phyloP scores from a whole-genome alignment of 2,797 vertebrate species.

The Apogon talboti region DNA sequence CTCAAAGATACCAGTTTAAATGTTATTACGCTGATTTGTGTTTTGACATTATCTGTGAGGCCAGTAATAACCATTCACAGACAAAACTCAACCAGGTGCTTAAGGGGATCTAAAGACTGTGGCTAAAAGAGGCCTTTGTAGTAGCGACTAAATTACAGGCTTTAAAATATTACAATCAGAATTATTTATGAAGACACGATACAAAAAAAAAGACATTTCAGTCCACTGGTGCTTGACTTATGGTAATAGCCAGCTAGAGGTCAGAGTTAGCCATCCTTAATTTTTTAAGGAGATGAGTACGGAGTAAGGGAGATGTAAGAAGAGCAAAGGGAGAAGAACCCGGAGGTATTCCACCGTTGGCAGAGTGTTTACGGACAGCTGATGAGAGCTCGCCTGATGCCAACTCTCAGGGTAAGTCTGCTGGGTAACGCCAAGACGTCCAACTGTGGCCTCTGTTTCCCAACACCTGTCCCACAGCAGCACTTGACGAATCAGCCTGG shows the following conservation, averaged over 20 bases:
- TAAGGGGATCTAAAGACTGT: no score
- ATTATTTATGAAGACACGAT: constrained; percentile 11
- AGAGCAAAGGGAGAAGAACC: constrained; percentile 13
- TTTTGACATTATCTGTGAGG: no score
- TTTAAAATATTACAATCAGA: constrained; percentile 4
- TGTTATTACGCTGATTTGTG: no score
- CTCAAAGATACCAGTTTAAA: no score
- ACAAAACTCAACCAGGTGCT: no score
- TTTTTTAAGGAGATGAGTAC: neutral
- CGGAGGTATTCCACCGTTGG: constrained; percentile 45
- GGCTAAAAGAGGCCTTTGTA: no score
- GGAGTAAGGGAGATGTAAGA: constrained; percentile 1
- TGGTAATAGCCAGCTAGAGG: constrained; percentile 14
- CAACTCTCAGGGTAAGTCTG: constrained; percentile 35
- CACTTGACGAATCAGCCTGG: constrained; percentile 40
- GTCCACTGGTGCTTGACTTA: constrained; percentile 5
- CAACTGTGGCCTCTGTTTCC: constrained; percentile 33
- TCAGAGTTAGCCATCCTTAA: constrained; percentile 6
- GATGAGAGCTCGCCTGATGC: constrained; percentile 34
- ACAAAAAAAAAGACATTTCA: neutral
- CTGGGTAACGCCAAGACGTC: constrained; percentile 34
- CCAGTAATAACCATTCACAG: no score
- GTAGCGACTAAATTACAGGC: neutral
- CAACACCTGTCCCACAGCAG: constrained; percentile 53
- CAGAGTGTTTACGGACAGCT: constrained; percentile 32